phyloP scores from a whole-genome alignment of 2,888 invertebrate genomes.

The Heteromyza rotundicornis region DNA sequence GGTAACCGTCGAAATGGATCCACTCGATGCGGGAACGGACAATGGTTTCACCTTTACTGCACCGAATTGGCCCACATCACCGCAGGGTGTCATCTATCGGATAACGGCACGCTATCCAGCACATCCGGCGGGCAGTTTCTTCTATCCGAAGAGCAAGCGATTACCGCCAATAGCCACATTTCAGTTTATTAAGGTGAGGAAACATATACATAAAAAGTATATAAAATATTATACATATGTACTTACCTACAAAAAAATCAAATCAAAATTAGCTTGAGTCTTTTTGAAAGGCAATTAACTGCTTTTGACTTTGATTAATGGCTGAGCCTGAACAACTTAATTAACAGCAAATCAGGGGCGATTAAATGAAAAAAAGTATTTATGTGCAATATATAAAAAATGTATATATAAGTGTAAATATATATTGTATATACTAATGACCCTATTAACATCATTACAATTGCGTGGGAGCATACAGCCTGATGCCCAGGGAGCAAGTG shows the following conservation, averaged over 20 bases:
- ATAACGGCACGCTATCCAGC: constrained; percentile 89
- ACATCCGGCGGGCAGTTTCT: constrained; percentile 93
- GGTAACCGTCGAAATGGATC: constrained; percentile 88
- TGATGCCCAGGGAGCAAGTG: not conserved
- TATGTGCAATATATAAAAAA: constrained; percentile 26
- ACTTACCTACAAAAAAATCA: not conserved
- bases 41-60: constrained; percentile 95
- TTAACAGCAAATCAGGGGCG: not conserved
- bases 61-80: constrained; percentile 94
- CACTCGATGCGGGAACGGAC: constrained; percentile 92
- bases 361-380: constrained; percentile 14
- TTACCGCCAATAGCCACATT: constrained; percentile 90
- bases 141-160: constrained; percentile 86
- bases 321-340: constrained; percentile 19
- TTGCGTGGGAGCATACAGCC: constrained; percentile 34
- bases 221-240: not conserved
- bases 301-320: not conserved
- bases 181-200: constrained; percentile 84
- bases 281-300: no score
- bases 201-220: no score
- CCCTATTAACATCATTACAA: constrained; percentile 47
- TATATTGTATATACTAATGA: constrained; percentile 49
- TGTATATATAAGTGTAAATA: no score
- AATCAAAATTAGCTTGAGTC: no score
- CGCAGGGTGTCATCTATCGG: constrained; percentile 85